Base-by-base conservation (phyloP, 2,113 vertebrate species). In the Vulpes vulpes region DNA sequence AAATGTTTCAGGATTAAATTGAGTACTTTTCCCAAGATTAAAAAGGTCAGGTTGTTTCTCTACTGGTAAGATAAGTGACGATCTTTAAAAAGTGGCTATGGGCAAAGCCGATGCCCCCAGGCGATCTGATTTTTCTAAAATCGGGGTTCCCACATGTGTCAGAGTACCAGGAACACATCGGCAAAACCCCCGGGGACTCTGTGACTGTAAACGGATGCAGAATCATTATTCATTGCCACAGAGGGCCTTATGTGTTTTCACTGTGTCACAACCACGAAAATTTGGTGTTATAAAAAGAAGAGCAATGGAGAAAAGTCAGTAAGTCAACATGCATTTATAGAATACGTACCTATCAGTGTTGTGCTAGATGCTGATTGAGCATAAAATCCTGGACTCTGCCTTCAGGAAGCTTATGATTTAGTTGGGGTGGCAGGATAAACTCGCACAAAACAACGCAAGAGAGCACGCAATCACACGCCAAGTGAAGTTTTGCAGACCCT, bases 1-100 rank as follows among this genome's bases (percentile, higher is more conserved):
- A 96, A 94, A 89, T 97, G 22, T 91, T 95, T 94, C 73, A 9
- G 11, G 49, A 89, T 84, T 53, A 91, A 86, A 79, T n/a, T 23
- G 11, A 74, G 32, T 95, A 8, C 60, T 95, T 76, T 93, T 79
- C n/a, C 35, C 35, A 78, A 87, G 81, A 96, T 96, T 78, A 84
- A 78, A 95, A 96, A 73, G 23, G 57, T 74, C 74, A 92, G 35
- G 30, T 35, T 83, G 43, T 78, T 79, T 79, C 69, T 78, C 30
- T 51, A 49, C 49, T 87, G 20, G 32, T 73, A 62, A 94, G 76
- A n/a, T 69, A 95, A 91, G 11, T 76, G 16, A 89, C 57, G 4
- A 80, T 88, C 64, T 90, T 53, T 88, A 23, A 76, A 84, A 53
- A 96, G 57, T 15, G 6, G 73, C 81, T n/a, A 49, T 2, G n/a